Percentiles rank a stretch among this genome's conserved stretches.
Conservation (phyloP, 2,888 invertebrate genomes). For the Iphiclides podalirius region DNA sequence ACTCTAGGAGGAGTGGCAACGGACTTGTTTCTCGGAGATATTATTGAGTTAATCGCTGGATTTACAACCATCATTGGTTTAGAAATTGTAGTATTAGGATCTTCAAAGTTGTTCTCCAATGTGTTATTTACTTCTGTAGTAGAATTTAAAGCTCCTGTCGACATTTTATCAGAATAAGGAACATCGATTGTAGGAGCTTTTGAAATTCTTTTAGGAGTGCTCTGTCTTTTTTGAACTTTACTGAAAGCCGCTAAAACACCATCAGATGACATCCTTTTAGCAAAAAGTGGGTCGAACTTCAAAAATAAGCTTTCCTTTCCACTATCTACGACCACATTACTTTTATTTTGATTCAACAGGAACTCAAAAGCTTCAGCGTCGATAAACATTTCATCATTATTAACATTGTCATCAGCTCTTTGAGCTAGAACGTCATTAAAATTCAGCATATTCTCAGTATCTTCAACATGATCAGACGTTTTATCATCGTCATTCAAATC, state of each 20-base stretch:
- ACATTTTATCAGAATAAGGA: conserved; percentile 26
- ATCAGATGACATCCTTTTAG: conserved; percentile 59
- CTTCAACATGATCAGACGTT: conserved; percentile 35
- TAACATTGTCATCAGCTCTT: conserved; percentile 44
- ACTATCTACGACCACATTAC: conserved; percentile 56
- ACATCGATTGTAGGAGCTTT: conserved; percentile 32
- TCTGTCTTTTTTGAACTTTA: conserved; percentile 52
- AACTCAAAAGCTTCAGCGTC: conserved; percentile 72
- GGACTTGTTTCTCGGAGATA: conserved; percentile 53
- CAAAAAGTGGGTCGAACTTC: conserved; percentile 71
- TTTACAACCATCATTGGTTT: conserved; percentile 73
- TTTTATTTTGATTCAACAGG: conserved; percentile 63
- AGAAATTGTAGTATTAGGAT: conserved; percentile 48
- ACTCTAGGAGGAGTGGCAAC: conserved; percentile 51
- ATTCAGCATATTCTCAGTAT: conserved; percentile 46
- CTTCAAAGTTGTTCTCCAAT: conserved; percentile 47
- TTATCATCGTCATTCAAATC: conserved; percentile 44
- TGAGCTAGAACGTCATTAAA: conserved; percentile 47
- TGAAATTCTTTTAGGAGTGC: conserved; percentile 51
- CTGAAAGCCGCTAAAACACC: conserved; percentile 54
- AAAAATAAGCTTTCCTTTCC: conserved; percentile 73
- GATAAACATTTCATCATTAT: conserved; percentile 63
- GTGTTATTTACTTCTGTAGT: conserved; percentile 34
- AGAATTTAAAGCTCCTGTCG: conserved; percentile 41
- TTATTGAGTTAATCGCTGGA: conserved; percentile 61